Conservation (phyloP, 2,113 vertebrate species). For the Psittacara wagleri region DNA sequence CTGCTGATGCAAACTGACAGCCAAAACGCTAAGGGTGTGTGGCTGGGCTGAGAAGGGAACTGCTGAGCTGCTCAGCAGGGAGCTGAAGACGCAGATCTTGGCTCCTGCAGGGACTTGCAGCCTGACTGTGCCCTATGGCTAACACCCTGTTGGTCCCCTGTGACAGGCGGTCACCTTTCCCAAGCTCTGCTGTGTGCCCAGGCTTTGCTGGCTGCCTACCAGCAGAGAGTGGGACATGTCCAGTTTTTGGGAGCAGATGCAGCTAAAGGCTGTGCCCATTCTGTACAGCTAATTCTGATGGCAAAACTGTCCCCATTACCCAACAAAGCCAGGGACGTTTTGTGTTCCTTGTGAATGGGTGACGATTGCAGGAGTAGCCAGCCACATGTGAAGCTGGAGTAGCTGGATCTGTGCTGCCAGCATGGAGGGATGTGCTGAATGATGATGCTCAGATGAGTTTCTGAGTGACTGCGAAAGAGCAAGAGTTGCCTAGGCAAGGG, state of each 20-base stretch:
- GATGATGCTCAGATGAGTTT: background rate
- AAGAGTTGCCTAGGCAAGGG: background rate
- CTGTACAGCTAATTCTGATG: background rate
- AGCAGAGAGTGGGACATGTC: accelerated
- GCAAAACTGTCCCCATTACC: background rate
- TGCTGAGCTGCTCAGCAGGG: background rate
- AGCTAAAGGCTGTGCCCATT: background rate
- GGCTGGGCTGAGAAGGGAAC: accelerated
- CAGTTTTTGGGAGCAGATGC: background rate
- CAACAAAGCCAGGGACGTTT: background rate
- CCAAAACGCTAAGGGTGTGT: accelerated
- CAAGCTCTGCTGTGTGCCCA: background rate
- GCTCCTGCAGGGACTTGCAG: background rate
- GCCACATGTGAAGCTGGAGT: background rate
- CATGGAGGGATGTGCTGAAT: background rate
- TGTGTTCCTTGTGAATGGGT: background rate
- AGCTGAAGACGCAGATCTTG: background rate
- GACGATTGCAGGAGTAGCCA: background rate
- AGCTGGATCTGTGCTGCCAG: background rate
- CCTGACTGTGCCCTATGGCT: background rate
- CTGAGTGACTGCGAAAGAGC: background rate
- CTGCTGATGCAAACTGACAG: background rate
- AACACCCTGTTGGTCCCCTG: accelerated
- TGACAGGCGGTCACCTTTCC: accelerated
- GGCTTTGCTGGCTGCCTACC: background rate